Evolutionary conservation across 1,140 invertebrate species (phyloP).

Genomic region (Thrips palmi): DNA sequence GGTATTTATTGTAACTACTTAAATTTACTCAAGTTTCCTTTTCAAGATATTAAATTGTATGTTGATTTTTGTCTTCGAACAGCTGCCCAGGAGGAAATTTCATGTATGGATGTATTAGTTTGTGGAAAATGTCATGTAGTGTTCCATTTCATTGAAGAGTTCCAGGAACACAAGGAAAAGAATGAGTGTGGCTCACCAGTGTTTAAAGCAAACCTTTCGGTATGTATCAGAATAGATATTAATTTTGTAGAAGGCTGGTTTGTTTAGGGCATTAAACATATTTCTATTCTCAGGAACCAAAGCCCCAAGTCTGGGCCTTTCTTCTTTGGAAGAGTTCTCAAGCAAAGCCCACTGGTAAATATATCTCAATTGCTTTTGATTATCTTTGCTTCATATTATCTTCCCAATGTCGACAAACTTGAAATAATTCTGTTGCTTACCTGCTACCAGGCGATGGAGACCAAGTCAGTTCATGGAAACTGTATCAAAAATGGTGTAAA

Average conservation of each 20-base stretch:
- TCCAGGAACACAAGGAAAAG: constrained; percentile 43
- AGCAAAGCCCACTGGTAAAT: constrained; percentile 12
- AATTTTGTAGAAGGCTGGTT: constrained; percentile 9
- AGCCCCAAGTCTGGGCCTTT: constrained; percentile 68
- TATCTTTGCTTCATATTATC: background rate
- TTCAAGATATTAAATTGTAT: too few relatives aligned
- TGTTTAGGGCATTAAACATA: constrained; percentile 1
- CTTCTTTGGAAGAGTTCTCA: constrained; percentile 58
- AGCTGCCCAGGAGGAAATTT: constrained; percentile 56
- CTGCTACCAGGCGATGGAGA: too few relatives aligned
- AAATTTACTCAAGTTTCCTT: too few relatives aligned
- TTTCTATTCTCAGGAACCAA: constrained; percentile 37
- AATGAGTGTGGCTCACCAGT: constrained; percentile 33
- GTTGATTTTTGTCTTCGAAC: constrained; percentile 18
- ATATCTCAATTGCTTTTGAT: background rate
- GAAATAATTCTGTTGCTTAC: too few relatives aligned
- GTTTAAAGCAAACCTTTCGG: constrained; percentile 28
- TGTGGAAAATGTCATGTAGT: constrained; percentile 60
- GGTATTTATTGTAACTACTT: too few relatives aligned
- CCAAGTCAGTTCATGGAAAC: constrained; percentile 46
- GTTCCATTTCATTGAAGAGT: constrained; percentile 60
- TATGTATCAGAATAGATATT: constrained; percentile 18
- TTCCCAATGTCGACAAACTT: too few relatives aligned
- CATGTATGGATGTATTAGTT: constrained; percentile 52
- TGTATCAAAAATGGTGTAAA: constrained; percentile 66